Evolutionary conservation across 2,113 vertebrate genomes (phyloP).

Genomic region (Seriola aureovittata): DNA sequence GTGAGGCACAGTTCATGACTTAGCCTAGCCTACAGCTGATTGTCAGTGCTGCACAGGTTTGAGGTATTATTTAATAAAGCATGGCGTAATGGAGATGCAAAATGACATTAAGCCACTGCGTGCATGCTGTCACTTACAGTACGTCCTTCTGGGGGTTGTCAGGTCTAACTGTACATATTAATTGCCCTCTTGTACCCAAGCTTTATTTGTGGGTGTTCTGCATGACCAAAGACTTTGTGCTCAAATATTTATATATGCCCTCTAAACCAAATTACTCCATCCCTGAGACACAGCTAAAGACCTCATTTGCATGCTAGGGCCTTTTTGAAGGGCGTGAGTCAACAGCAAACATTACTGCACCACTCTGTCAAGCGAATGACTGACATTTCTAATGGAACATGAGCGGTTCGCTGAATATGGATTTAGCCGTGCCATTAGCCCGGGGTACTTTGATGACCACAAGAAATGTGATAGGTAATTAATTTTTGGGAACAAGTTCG

Average conservation of each 20-base stretch:
- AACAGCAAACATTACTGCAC: conserved; percentile 61
- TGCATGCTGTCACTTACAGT: conserved; percentile 75
- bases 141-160: conserved; percentile 65
- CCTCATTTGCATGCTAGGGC: conserved; percentile 78
- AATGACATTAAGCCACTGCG: conserved; percentile 65
- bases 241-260: conserved; percentile 85
- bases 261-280: conserved; percentile 81
- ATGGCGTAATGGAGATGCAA: conserved; percentile 74
- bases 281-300: conserved; percentile 80
- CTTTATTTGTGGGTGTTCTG: conserved; percentile 68
- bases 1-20: neutral
- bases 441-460: conserved; percentile 70
- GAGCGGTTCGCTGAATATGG: conserved; percentile 60
- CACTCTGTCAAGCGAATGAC: conserved; percentile 73
- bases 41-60: conserved; percentile 54
- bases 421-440: conserved; percentile 68
- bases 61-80: conserved; percentile 73
- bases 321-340: conserved; percentile 72
- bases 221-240: conserved; percentile 64
- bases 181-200: conserved; percentile 70
- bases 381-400: conserved; percentile 76
- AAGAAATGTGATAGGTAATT: conserved; percentile 82
- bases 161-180: conserved; percentile 80
- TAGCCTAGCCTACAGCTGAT: conserved; percentile 17
- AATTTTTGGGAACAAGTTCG: conserved; percentile 77